Base-by-base conservation (phyloP, 2,888 invertebrate genomes). In the Pterobdella sp. region DNA sequence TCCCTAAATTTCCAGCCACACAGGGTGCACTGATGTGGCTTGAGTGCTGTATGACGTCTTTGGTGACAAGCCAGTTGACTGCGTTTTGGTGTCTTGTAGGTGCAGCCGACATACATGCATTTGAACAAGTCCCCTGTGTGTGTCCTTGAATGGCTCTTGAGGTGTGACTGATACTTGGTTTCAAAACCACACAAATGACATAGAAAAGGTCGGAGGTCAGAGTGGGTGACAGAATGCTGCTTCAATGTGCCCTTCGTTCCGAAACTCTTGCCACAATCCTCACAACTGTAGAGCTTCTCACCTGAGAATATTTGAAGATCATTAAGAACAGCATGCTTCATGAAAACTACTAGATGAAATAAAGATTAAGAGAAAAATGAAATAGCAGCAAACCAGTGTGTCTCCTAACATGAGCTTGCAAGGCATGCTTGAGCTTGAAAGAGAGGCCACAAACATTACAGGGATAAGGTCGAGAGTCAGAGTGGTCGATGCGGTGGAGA, bases 131-230 rank as follows among this genome's bases (percentile, higher is more conserved):
- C 88, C 68, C 87, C 88, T 77, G 88, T 86, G 81, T 89, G 89
- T 74, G 88, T 87, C 72, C 88, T 83, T 78, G 87, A 87, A 80
- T 89, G 89, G 22, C 88, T 86, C 66, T 88, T 87, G 79, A 89
- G 85, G 80, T 89, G 88, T 77, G 88, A 88, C 76, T 88, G 85
- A 80, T 87, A 88, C 80, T 88, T 88, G 52, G 89, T 88, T 75
- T 87, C 86, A 80, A 89, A 89, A 10, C 88, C 88, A 82, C 89
- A 89, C n/a, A 86, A 85, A 76, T 88, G 88, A 80, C 89, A 89
- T 0, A 86, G 84, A 77, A 87, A 86, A n/a, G 86, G 87, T 76
- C 88, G 86, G 10, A 86, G 86, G 66, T 85, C 83, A 63, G 85
- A 84, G 79, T 88, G 88, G 0, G 85, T 86, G 63, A 86, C 84